Percentiles rank a stretch among this genome's conserved stretches.
Conservation (phyloP, 1,140 invertebrate species). For the Lethrus apterus region DNA sequence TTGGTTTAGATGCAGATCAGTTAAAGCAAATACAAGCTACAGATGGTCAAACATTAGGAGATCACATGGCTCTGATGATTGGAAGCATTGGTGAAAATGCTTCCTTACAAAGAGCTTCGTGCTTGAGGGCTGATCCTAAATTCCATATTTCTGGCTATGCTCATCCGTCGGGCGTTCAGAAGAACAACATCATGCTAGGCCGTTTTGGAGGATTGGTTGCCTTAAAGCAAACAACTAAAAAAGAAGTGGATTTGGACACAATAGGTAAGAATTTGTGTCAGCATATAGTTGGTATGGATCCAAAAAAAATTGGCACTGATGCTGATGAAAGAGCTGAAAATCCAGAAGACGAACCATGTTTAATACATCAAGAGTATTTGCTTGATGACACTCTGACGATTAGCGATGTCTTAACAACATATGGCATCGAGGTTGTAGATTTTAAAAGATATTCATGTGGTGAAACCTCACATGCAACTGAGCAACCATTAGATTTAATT, state of each 20-base stretch:
- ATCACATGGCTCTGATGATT: slow-evolving; percentile 75
- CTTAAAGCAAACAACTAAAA: slow-evolving; percentile 44
- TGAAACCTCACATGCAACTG: slow-evolving; percentile 43
- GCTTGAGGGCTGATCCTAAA: slow-evolving; percentile 54
- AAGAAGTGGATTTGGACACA: slow-evolving; percentile 39
- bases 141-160: slow-evolving; percentile 58
- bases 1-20: slow-evolving; percentile 56
- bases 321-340: slow-evolving; percentile 54
- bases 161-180: slow-evolving; percentile 53
- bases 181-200: slow-evolving; percentile 54
- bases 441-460: slow-evolving; percentile 83
- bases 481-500: slow-evolving; percentile 49
- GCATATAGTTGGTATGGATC: slow-evolving; percentile 89
- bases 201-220: slow-evolving; percentile 78
- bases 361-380: slow-evolving; percentile 85
- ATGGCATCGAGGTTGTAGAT: slow-evolving; percentile 65
- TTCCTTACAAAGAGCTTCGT: slow-evolving; percentile 64
- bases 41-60: slow-evolving; percentile 65
- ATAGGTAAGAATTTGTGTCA: slow-evolving; percentile 80
- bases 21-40: slow-evolving; percentile 52
- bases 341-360: slow-evolving; percentile 60
- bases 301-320: slow-evolving; percentile 63
- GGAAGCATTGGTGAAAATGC: slow-evolving; percentile 87
- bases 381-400: slow-evolving; percentile 67
- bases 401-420: slow-evolving; percentile 61